Base-by-base conservation (phyloP, 2,113 vertebrate genomes). In the Numida meleagris region DNA sequence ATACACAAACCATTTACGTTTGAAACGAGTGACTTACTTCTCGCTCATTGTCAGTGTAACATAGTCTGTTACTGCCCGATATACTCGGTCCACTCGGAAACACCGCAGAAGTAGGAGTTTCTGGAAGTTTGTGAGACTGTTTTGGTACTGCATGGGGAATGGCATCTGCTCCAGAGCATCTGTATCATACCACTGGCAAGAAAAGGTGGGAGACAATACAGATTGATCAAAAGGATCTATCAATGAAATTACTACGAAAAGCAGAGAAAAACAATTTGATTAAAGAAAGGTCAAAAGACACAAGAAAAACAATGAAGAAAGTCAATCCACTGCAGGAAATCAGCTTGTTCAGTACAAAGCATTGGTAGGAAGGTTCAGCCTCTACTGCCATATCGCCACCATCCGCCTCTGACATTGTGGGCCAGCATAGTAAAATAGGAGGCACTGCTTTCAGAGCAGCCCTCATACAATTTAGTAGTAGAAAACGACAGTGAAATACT, bases 11-110 rank as follows among this genome's bases (percentile, higher is more conserved):
- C 43, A 29, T 1, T 38, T 53, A 12, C 15, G 6, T 18, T 2
- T 38, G 34, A 20, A 79, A 25, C 29, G 7, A 57, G 34, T 1
- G 18, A 83, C 98, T 98, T 91, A 99, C 99, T 97, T 99, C 95
- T 99, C 98, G 38, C 98, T 98, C 98, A 99, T 98, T 3, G 98
- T 99, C 68, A 97, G 17, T 1, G 98, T 98, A 70, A 99, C 97
- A 0, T 99, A 99, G 96, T 99, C 98, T 0, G 97, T 99, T 70
- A 99, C 98, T 0, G 99, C 99, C n/a, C 99, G 98, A 76, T 99
- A 99, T 1, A 99, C 98, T 9, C 99, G 97, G 51, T 99, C 99
- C 70, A 99, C 98, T 3, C 99, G 98, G 97, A 99, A 99, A 74
- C 99, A 99, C 14, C 99, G 98, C 73, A 99, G 62, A 46, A 99